Percentiles rank a stretch among this genome's conserved stretches.
These are phyloP conservation scores for Rhinoraja longicauda DNA, from an alignment of 2,797 vertebrate species.

Conservation along the genomic window DNA sequence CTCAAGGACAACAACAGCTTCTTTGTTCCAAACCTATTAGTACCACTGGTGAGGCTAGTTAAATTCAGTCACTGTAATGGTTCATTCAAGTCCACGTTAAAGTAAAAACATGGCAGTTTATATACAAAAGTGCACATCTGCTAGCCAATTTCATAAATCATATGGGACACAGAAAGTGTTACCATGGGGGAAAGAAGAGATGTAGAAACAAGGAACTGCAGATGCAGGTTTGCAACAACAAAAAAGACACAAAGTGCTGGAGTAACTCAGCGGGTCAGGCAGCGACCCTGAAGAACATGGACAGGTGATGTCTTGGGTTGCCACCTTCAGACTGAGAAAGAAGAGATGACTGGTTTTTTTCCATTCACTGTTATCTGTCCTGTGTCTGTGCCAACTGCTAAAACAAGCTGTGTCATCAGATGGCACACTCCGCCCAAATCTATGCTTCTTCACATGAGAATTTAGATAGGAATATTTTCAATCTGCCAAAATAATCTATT, in stretches of 20 bases:
- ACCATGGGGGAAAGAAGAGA: background rate
- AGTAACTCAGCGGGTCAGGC: background rate
- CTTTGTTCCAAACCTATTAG: no score
- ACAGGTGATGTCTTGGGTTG: no score
- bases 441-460: conserved; percentile 30
- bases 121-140: background rate
- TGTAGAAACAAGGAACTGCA: no score
- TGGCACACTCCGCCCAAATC: background rate
- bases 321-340: no score
- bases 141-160: background rate
- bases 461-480: background rate
- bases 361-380: background rate
- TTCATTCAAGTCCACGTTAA: no score
- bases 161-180: background rate
- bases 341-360: background rate
- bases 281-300: no score
- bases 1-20: no score
- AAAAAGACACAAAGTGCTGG: no score
- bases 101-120: no score
- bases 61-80: no score
- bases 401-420: background rate
- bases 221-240: no score
- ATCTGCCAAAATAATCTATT: conserved; percentile 29
- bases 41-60: no score
- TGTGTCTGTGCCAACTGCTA: background rate